Base-by-base conservation (phyloP, 2,113 vertebrate species). In the Cygnus buccinator region DNA sequence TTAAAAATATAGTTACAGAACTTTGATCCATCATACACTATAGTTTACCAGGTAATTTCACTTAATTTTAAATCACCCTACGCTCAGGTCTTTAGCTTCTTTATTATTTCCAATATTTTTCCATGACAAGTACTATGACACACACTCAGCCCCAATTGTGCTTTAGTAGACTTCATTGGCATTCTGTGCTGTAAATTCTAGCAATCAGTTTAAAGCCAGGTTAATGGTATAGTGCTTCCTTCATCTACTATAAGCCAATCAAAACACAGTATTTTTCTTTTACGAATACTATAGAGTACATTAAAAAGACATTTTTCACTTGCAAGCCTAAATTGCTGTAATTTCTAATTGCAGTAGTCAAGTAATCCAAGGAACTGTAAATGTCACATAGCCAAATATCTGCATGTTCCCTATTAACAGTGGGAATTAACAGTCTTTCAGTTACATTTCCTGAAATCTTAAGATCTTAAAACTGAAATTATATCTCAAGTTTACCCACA, bases 81-180 rank as follows among this genome's bases (percentile, higher is more conserved):
- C 88, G 68, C 57, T 91, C 72, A 92, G 67, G 39, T 89, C 35
- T 58, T 3, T 90, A 80, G 55, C 12, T 76, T 94, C 95, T 95
- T 90, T 89, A 66, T 87, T 92, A 66, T 88, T 92, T 87, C 84
- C 35, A 61, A 68, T 82, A 75, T 92, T 96, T 96, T 94, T 93
- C 81, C 84, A 35, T 92, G 90, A 81, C 61, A 93, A 96, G 90
- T 86, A 93, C 71, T 87, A 66, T 86, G 63, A 73, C 73, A 88
- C 0, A 0, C 52, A 78, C 37, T 70, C 75, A 81, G 50, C 41
- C 29, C 29, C 87, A 88, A 87, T 85, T 90, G 89, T 70, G 79
- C 50, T 90, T 87, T 5, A 89, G 62, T 76, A 94, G 39, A 94
- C 59, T 91, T 87, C 71, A 41, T 6, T 91, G 75, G 46, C 50